phyloP scores from a whole-genome alignment of 2,797 vertebrate genomes.

The Hyperoplus lanceolatus region DNA sequence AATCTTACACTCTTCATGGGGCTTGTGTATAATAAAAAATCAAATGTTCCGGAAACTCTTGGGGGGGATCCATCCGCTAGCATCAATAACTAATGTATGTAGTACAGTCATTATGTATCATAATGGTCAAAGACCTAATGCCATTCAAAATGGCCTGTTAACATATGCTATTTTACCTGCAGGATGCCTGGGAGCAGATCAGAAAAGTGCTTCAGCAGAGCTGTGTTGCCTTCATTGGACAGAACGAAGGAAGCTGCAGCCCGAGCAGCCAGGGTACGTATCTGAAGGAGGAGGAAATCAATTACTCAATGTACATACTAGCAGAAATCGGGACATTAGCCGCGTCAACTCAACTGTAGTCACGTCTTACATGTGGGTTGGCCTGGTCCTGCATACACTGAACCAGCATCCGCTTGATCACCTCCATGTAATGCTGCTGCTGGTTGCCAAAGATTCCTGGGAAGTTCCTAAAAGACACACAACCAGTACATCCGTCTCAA shows the following conservation, averaged over 20 bases:
- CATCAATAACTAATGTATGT: neutral
- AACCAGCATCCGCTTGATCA: constrained; percentile 98
- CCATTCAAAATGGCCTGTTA: neutral
- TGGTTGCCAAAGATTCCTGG: constrained; percentile 99
- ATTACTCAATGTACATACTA: neutral
- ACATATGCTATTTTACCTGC: constrained; percentile 86
- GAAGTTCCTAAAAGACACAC: constrained; percentile 90
- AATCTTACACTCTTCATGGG: too few species aligned
- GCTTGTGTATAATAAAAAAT: too few species aligned
- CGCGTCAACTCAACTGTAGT: accelerated
- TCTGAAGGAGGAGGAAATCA: constrained; percentile 77
- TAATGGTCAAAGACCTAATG: neutral
- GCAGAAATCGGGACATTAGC: accelerated
- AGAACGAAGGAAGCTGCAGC: constrained; percentile 95
- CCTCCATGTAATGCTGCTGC: constrained; percentile 98
- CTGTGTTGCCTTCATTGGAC: constrained; percentile 94
- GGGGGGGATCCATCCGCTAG: neutral
- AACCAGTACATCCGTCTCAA: accelerated
- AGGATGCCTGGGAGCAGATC: constrained; percentile 96
- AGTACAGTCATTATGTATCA: neutral
- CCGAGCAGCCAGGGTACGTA: constrained; percentile 93
- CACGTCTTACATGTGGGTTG: constrained; percentile 88
- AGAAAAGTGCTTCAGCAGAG: constrained; percentile 96
- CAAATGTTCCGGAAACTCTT: neutral
- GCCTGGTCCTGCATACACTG: constrained; percentile 99